Conservation (phyloP, 64 coral and sea anemone genomes). For the Acropora yongei region DNA sequence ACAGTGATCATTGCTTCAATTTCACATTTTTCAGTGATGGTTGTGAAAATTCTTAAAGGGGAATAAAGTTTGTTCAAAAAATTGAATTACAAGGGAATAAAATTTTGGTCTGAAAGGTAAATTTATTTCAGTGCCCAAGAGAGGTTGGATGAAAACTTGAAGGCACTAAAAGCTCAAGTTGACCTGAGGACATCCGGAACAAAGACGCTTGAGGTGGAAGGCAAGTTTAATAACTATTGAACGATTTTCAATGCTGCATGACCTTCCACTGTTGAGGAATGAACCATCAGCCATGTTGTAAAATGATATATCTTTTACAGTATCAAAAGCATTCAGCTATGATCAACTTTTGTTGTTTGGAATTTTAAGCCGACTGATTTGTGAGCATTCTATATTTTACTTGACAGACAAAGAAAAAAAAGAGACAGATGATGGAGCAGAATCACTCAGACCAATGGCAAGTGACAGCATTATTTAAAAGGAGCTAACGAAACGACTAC, state of each 20-base stretch:
- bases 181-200: slow-evolving; percentile 58
- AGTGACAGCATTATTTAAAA: not conserved
- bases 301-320: no score
- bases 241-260: no score
- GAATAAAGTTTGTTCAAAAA: no score
- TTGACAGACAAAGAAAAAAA: slow-evolving; percentile 16
- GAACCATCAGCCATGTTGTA: no score
- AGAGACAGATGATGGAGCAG: slow-evolving; percentile 16
- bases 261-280: no score
- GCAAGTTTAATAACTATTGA: not conserved
- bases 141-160: slow-evolving; percentile 89
- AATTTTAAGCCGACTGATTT: not conserved
- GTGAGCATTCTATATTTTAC: not conserved
- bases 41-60: no score
- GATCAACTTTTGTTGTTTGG: no score
- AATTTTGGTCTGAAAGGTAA: not conserved
- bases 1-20: not conserved
- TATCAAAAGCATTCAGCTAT: no score
- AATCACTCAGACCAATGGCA: slow-evolving; percentile 73
- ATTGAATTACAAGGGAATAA: no score
- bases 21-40: not conserved
- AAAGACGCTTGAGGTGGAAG: slow-evolving; percentile 5
- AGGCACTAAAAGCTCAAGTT: slow-evolving; percentile 76
- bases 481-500: no score
- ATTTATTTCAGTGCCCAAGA: slow-evolving; percentile 80